Percentiles rank a stretch among this genome's conserved stretches.
Conservation (phyloP, 2,888 invertebrate species). For the Scelioninae gen. 1 region DNA sequence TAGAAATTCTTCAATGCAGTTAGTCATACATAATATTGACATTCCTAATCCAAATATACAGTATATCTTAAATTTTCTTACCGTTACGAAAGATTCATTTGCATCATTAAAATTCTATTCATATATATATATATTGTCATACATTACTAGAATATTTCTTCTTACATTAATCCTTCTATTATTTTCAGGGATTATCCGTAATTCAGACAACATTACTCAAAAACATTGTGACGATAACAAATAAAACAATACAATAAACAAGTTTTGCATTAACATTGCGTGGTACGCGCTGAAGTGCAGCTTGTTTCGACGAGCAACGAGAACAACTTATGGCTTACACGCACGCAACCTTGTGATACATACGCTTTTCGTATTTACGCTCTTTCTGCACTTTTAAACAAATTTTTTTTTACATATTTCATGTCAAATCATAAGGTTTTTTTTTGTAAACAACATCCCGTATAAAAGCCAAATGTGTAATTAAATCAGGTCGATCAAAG, state of each 20-base stretch:
- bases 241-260: conserved; percentile 32
- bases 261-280: conserved; percentile 33
- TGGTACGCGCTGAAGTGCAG: conserved; percentile 37
- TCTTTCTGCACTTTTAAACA: conserved; percentile 20
- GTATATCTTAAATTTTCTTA: no score
- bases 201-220: background rate
- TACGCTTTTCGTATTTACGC: conserved; percentile 35
- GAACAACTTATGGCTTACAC: conserved; percentile 74
- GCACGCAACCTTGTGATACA: conserved; percentile 73
- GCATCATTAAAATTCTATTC: no score
- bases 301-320: conserved; percentile 26
- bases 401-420: background rate
- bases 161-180: background rate
- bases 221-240: background rate
- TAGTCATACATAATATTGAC: no score
- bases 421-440: background rate
- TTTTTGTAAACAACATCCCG: background rate
- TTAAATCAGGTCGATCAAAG: no score
- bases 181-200: background rate
- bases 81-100: no score
- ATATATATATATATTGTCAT: no score
- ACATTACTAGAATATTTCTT: no score
- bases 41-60: no score
- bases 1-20: no score
- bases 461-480: no score